Conservation (phyloP, 2,888 invertebrate genomes). For the Pristionchus exspectatus region DNA sequence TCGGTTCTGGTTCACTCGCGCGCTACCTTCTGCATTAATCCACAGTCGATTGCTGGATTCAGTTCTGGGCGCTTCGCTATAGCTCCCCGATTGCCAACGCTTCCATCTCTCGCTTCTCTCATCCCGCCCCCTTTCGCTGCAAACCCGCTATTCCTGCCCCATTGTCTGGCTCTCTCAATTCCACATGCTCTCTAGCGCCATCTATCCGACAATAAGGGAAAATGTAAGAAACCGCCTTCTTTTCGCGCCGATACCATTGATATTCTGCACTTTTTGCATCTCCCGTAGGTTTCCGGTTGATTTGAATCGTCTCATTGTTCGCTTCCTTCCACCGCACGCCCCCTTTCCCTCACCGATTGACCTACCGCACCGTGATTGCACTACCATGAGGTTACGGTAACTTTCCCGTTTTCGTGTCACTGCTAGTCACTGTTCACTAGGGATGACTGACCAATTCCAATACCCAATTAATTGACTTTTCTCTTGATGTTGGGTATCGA, state of each 20-base stretch:
- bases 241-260: not conserved
- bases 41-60: no score
- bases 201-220: not conserved
- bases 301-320: conserved; percentile 3
- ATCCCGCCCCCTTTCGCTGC: not conserved
- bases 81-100: no score
- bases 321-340: not conserved
- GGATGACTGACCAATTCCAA: no score
- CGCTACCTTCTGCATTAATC: not conserved
- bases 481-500: no score
- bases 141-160: not conserved
- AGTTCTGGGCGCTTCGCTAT: no score
- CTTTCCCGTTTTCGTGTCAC: not conserved
- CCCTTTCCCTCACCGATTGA: no score
- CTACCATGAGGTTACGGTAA: not conserved
- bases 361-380: not conserved
- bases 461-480: no score
- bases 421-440: no score
- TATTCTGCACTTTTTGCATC: not conserved
- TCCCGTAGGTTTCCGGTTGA: conserved; percentile 31
- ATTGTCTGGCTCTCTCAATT: not conserved
- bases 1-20: no score
- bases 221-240: not conserved
- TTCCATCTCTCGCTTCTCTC: not conserved
- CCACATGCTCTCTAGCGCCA: not conserved